These are phyloP conservation scores for Lingula anatina DNA, from an alignment of 2,888 invertebrate genomes.

Conservation along the genomic window DNA sequence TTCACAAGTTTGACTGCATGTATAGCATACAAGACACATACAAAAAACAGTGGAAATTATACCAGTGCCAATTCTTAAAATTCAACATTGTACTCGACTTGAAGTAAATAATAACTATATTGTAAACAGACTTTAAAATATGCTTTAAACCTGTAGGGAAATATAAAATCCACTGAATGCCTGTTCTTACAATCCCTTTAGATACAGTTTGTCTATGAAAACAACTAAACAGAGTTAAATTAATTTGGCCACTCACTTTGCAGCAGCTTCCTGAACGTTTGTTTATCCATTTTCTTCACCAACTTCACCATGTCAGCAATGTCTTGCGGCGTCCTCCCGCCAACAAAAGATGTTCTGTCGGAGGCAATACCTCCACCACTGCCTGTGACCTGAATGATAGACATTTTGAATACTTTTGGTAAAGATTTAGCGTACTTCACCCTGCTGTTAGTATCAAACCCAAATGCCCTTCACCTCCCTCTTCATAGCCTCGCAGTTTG, in stretches of 20 bases:
- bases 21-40: too few relatives aligned
- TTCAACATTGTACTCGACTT: background rate
- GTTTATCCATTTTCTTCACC: conserved; percentile 29
- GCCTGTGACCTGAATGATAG: background rate
- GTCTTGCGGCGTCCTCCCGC: conserved; percentile 32
- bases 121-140: background rate
- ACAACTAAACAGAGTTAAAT: background rate
- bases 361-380: conserved; percentile 10
- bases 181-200: too few relatives aligned
- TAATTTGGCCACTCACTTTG: conserved; percentile 19
- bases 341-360: conserved; percentile 40
- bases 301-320: conserved; percentile 34
- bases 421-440: too few relatives aligned
- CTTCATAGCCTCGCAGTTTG: too few relatives aligned
- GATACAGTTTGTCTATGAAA: background rate
- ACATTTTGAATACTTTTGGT: background rate
- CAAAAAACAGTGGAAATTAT: too few relatives aligned
- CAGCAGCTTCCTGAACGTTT: conserved; percentile 31
- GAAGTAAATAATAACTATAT: background rate
- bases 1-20: too few relatives aligned
- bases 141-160: background rate
- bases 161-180: too few relatives aligned
- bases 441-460: too few relatives aligned
- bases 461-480: too few relatives aligned
- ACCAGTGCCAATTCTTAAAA: too few relatives aligned